Conservation (phyloP, 2,888 invertebrate species). For the Cantharis lateralis region DNA sequence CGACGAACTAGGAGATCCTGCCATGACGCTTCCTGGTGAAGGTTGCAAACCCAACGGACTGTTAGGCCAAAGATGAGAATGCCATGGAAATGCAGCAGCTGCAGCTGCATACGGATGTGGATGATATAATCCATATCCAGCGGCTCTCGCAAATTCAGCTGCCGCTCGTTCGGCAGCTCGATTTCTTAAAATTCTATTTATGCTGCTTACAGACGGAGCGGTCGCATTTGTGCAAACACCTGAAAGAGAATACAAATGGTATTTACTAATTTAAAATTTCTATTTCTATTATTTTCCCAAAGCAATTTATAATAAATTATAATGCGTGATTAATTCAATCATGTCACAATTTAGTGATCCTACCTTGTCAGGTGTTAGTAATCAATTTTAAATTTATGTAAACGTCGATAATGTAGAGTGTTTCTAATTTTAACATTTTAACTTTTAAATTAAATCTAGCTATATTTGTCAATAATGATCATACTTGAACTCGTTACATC, state of each 20-base stretch:
- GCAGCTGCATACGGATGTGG: conserved; percentile 73
- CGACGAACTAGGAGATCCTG: conserved; percentile 59
- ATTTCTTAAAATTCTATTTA: conserved; percentile 94
- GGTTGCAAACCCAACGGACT: conserved; percentile 62
- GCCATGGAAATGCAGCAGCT: conserved; percentile 61
- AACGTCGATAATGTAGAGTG: not conserved
- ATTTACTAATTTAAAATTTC: too few species aligned
- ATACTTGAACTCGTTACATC: not conserved
- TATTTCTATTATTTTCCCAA: not conserved
- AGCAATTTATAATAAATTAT: not conserved
- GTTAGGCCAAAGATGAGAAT: conserved; percentile 63
- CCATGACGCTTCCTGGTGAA: conserved; percentile 60
- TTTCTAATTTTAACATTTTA: not conserved
- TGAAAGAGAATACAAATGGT: conserved; percentile 54
- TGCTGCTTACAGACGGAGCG: conserved; percentile 95
- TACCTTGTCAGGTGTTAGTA: not conserved
- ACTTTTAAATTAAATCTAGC: conserved; percentile 1
- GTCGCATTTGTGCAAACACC: conserved; percentile 94
- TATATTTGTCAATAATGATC: not conserved
- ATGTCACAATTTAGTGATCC: not conserved
- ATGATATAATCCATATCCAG: conserved; percentile 85
- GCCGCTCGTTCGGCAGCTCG: conserved; percentile 95
- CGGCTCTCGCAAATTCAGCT: conserved; percentile 91
- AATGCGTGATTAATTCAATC: not conserved
- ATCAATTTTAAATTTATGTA: conserved; percentile 4